phyloP scores from a whole-genome alignment of 2,797 vertebrate species.

The Xiphorhynchus erythropygius region DNA sequence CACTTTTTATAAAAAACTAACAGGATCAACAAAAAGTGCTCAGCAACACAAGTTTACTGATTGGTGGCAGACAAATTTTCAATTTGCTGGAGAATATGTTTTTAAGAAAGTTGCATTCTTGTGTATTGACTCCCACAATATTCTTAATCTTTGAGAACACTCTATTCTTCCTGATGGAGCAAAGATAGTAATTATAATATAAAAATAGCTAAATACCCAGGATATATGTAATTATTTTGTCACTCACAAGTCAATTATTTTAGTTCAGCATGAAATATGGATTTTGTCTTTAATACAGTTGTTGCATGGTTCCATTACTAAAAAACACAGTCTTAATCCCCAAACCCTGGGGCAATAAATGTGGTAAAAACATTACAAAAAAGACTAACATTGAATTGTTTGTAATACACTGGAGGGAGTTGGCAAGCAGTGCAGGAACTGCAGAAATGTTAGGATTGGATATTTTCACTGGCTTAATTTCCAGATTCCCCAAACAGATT shows the following conservation, averaged over 20 bases:
- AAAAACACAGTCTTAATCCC: not conserved
- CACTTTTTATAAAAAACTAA: too few species aligned
- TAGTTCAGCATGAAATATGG: slow-evolving; percentile 7
- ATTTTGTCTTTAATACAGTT: not conserved
- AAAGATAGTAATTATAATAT: slow-evolving; percentile 67
- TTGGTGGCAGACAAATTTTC: slow-evolving; percentile 18
- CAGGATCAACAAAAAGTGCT: not conserved
- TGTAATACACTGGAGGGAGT: not conserved
- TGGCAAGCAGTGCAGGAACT: not conserved
- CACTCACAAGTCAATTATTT: slow-evolving; percentile 73
- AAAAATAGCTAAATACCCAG: slow-evolving; percentile 71
- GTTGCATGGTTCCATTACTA: not conserved
- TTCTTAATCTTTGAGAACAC: slow-evolving; percentile 66
- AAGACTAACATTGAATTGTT: not conserved
- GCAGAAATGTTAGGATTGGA: not conserved
- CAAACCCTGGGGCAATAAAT: not conserved
- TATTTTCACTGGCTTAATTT: not conserved
- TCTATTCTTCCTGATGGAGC: slow-evolving; percentile 58
- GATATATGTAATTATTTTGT: slow-evolving; percentile 66
- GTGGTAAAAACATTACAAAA: not conserved
- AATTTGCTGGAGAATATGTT: not conserved
- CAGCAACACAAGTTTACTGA: not conserved
- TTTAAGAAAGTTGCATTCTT: slow-evolving; percentile 57
- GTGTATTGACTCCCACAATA: slow-evolving; percentile 31
- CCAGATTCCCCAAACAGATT: not conserved